Conservation (phyloP, 2,113 vertebrate species). For the Xiphias gladius region DNA sequence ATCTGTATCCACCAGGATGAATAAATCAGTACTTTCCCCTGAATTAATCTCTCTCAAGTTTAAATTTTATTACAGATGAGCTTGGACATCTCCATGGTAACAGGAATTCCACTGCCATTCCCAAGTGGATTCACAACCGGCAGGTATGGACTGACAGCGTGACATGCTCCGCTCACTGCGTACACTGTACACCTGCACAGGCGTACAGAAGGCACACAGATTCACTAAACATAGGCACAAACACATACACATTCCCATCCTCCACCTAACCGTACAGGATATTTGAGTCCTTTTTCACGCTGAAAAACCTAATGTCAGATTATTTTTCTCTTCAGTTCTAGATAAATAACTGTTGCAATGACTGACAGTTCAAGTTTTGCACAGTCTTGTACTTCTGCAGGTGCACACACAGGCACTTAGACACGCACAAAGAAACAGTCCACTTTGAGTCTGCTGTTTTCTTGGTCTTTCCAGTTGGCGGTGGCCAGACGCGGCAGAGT, state of each 20-base stretch:
- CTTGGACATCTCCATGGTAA: conserved; percentile 83
- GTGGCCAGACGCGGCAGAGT: conserved; percentile 82
- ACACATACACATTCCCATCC: conserved; percentile 6
- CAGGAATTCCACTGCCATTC: conserved; percentile 79
- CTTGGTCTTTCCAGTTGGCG: conserved; percentile 82
- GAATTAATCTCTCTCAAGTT: conserved; percentile 80
- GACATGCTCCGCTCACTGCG: conserved; percentile 60
- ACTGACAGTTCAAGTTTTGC: conserved; percentile 54
- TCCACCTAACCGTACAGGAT: conserved; percentile 2
- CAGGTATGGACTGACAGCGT: conserved; percentile 72
- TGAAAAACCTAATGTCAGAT: conserved; percentile 32
- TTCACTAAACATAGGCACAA: not conserved
- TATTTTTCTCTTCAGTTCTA: conserved; percentile 21
- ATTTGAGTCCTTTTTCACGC: conserved; percentile 26
- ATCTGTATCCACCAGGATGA: conserved; percentile 73
- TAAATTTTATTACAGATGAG: conserved; percentile 75
- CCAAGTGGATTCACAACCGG: conserved; percentile 75
- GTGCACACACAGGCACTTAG: conserved; percentile 28
- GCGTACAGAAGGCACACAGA: conserved; percentile 14
- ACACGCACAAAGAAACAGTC: conserved; percentile 70
- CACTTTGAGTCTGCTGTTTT: conserved; percentile 77
- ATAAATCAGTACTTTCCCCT: conserved; percentile 84
- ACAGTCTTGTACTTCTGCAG: conserved; percentile 29
- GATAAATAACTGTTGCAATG: conserved; percentile 14
- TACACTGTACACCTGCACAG: conserved; percentile 49